These are phyloP conservation scores for Antechinus flavipes DNA, from an alignment of 2,113 vertebrate species.

Conservation along the genomic window DNA sequence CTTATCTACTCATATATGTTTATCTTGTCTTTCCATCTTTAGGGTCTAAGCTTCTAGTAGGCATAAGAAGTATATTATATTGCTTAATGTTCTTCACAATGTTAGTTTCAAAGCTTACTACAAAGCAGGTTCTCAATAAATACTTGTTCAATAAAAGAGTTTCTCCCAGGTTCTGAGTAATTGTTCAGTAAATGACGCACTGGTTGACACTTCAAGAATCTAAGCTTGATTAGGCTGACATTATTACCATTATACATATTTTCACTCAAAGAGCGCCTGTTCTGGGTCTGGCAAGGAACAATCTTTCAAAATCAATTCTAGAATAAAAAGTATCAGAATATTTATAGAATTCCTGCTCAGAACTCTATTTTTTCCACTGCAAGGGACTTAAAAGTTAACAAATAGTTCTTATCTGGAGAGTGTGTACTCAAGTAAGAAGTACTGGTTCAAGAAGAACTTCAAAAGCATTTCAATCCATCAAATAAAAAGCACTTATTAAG, in stretches of 20 bases:
- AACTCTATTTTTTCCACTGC: background rate
- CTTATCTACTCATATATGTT: background rate
- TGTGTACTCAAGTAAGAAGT: background rate
- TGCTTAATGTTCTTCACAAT: background rate
- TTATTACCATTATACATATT: background rate
- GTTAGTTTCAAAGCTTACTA: background rate
- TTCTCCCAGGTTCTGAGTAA: background rate
- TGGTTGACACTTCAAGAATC: background rate
- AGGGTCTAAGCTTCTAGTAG: background rate
- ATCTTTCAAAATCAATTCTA: background rate
- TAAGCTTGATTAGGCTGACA: background rate
- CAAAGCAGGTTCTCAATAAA: background rate
- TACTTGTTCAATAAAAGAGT: background rate
- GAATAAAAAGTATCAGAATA: background rate
- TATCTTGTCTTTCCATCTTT: background rate
- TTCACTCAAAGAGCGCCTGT: background rate
- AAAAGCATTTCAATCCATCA: background rate
- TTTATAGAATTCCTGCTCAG: background rate
- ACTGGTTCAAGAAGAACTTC: background rate
- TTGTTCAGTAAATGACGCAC: background rate
- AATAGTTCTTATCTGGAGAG: background rate
- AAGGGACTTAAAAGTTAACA: background rate
- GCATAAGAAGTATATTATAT: background rate
- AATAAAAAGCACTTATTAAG: background rate
- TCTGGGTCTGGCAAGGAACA: background rate